A percentile compares a stretch with the other conserved stretches of the same genome.
These are phyloP conservation scores for Ctenoplectra terminalis DNA, from an alignment of 1,140 invertebrate species.

Conservation along the genomic window DNA sequence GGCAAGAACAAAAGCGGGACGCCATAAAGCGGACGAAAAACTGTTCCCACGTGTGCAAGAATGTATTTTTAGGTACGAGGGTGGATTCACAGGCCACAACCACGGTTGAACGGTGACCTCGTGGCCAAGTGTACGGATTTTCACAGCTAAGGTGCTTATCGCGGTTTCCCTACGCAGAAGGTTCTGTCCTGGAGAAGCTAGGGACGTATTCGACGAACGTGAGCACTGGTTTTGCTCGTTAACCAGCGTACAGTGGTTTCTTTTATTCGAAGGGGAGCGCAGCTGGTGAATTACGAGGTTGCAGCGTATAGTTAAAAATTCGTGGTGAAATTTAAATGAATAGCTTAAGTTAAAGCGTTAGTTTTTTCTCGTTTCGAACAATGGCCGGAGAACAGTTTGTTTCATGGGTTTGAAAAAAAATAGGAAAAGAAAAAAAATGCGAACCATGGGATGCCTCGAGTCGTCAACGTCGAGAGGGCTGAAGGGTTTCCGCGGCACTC, in stretches of 20 bases:
- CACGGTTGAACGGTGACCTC: constrained; percentile 11
- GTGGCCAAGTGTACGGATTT: constrained; percentile 32
- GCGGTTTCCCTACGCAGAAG: not conserved
- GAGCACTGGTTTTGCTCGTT: constrained; percentile 8
- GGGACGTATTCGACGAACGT: constrained; percentile 4
- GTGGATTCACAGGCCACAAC: not conserved
- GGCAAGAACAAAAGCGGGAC: too few species aligned
- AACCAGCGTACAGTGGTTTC: constrained; percentile 14
- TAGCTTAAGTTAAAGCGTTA: too few species aligned
- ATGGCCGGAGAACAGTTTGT: too few species aligned
- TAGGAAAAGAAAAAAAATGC: too few species aligned
- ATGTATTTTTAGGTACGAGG: not conserved
- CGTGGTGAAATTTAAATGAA: too few species aligned
- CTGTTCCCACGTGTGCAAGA: not conserved
- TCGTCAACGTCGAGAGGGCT: not conserved
- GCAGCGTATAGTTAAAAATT: constrained; percentile 16
- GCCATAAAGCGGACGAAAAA: not conserved
- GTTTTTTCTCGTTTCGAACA: too few species aligned
- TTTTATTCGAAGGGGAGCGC: constrained; percentile 12
- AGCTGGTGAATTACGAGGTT: constrained; percentile 14
- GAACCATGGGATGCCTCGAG: too few species aligned
- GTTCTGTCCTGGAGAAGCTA: not conserved
- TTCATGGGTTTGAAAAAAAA: too few species aligned
- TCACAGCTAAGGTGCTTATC: constrained; percentile 16
- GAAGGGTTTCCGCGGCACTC: not conserved